Conservation (phyloP, 2,888 invertebrate species). For the Microplitis deprimator region DNA sequence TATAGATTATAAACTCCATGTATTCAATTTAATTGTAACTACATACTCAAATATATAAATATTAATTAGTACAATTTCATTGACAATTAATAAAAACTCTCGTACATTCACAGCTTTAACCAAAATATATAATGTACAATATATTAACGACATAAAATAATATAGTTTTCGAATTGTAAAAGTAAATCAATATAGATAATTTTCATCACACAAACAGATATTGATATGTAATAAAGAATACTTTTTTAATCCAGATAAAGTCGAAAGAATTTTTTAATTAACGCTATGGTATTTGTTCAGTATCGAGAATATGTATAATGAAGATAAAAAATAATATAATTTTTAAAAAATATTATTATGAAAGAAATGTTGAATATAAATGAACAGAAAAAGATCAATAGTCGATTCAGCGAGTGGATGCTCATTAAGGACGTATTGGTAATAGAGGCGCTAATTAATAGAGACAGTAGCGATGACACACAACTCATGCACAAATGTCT, state of each 20-base stretch:
- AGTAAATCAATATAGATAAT: no score
- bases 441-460: constrained; percentile 65
- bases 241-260: no score
- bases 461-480: constrained; percentile 57
- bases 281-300: background rate
- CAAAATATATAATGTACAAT: no score
- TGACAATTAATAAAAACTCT: background rate
- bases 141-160: background rate
- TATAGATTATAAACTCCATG: background rate
- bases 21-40: background rate
- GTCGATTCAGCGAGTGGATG: constrained; percentile 1
- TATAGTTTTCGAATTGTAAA: background rate
- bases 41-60: background rate
- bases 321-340: background rate
- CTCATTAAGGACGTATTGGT: constrained; percentile 42
- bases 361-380: background rate
- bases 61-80: background rate
- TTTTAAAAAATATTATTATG: background rate
- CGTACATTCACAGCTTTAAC: background rate
- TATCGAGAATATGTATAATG: constrained; percentile 1
- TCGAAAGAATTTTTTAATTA: background rate
- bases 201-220: no score
- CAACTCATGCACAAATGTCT: constrained; percentile 60
- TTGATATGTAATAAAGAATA: no score
- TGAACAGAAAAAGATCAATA: constrained; percentile 21